Evolutionary conservation across 2,797 vertebrate species (phyloP).

Genomic region (Peromyscus melanophrys): DNA sequence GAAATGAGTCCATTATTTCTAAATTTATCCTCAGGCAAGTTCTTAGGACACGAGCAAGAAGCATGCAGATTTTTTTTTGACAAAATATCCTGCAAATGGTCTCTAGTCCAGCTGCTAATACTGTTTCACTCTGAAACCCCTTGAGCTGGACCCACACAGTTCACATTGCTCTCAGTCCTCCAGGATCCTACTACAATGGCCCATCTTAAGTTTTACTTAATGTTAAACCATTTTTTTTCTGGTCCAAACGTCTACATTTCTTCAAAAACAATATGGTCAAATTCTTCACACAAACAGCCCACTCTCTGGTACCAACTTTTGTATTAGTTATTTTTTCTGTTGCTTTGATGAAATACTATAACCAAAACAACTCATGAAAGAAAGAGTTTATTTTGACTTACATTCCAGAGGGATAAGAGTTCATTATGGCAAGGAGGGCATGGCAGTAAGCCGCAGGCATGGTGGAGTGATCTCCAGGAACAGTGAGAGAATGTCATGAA

Average conservation of each 20-base stretch:
- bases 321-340: background rate
- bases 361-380: background rate
- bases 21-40: background rate
- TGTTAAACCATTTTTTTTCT: background rate
- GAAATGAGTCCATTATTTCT: background rate
- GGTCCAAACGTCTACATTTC: background rate
- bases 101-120: background rate
- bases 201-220: background rate
- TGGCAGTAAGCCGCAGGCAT: too few relatives aligned
- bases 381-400: background rate
- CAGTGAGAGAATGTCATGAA: background rate
- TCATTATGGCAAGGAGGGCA: background rate
- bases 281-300: background rate
- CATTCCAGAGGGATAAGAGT: background rate
- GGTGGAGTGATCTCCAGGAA: background rate
- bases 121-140: background rate
- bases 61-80: background rate
- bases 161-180: background rate
- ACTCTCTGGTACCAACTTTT: background rate
- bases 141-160: too few relatives aligned
- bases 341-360: background rate
- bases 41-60: background rate
- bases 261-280: background rate
- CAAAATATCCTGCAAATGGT: background rate
- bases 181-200: background rate